phyloP scores from a whole-genome alignment of 1,140 invertebrate species.

The Planococcus citri region DNA sequence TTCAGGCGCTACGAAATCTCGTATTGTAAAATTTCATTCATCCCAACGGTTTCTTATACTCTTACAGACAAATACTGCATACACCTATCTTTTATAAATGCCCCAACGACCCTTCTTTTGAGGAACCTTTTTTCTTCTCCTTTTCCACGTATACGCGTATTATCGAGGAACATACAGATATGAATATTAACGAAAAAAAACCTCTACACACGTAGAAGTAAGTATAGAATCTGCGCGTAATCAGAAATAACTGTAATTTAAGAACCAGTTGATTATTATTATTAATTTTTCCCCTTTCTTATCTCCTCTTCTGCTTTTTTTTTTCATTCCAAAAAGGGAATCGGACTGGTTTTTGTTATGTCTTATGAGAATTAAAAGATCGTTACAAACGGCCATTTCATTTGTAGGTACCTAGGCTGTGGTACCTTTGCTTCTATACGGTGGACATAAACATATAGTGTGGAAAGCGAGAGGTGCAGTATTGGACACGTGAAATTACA shows the following conservation, averaged over 20 bases:
- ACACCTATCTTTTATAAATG: not conserved
- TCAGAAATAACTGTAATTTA: conserved; percentile 8
- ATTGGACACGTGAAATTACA: too few relatives aligned
- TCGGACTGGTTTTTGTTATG: not conserved
- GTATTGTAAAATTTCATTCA: too few relatives aligned
- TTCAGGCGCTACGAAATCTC: too few relatives aligned
- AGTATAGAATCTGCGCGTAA: not conserved
- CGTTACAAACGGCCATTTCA: not conserved
- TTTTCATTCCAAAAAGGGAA: not conserved
- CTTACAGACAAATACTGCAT: too few relatives aligned
- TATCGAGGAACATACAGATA: too few relatives aligned
- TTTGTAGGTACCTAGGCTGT: not conserved
- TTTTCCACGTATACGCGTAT: not conserved
- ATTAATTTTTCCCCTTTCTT: not conserved
- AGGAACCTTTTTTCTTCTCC: not conserved
- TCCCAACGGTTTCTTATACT: conserved; percentile 5
- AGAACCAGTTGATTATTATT: not conserved
- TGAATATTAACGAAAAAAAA: not conserved
- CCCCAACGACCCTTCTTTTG: not conserved
- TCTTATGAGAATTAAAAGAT: not conserved
- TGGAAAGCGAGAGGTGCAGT: too few relatives aligned
- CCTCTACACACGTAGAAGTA: not conserved
- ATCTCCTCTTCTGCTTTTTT: not conserved
- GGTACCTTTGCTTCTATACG: too few relatives aligned
- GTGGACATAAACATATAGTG: too few relatives aligned